These are phyloP conservation scores for Illadopsis cleaveri DNA, from an alignment of 2,113 vertebrate species.

Conservation along the genomic window DNA sequence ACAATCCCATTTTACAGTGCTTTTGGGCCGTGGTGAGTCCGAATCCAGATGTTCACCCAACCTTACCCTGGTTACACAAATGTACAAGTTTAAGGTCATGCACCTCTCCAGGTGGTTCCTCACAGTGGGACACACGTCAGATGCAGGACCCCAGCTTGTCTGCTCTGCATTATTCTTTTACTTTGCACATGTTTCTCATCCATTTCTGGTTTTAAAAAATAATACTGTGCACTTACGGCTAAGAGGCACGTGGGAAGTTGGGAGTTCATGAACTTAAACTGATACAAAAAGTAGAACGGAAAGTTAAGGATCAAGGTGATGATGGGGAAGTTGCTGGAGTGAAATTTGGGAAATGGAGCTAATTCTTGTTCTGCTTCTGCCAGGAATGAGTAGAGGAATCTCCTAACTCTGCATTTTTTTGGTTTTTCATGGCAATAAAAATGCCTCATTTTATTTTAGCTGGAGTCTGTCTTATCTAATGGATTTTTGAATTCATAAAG, in stretches of 20 bases:
- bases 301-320: neutral
- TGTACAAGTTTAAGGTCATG: neutral
- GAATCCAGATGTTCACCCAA: neutral
- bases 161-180: neutral
- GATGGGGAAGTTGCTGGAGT: neutral
- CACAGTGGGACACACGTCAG: neutral
- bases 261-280: neutral
- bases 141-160: neutral
- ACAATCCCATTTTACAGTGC: neutral
- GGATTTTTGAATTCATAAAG: neutral
- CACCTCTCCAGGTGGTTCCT: neutral
- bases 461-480: neutral
- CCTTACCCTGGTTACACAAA: neutral
- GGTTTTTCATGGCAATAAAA: neutral
- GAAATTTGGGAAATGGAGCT: neutral
- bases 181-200: neutral
- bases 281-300: neutral
- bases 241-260: neutral
- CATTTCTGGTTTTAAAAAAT: conserved; percentile 2
- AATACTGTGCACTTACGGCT: neutral
- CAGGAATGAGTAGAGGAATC: neutral
- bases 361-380: neutral
- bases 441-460: neutral
- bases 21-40: neutral
- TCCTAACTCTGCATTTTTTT: neutral